Conservation (phyloP, 2,888 invertebrate species). For the Eristalinus sepulchralis region DNA sequence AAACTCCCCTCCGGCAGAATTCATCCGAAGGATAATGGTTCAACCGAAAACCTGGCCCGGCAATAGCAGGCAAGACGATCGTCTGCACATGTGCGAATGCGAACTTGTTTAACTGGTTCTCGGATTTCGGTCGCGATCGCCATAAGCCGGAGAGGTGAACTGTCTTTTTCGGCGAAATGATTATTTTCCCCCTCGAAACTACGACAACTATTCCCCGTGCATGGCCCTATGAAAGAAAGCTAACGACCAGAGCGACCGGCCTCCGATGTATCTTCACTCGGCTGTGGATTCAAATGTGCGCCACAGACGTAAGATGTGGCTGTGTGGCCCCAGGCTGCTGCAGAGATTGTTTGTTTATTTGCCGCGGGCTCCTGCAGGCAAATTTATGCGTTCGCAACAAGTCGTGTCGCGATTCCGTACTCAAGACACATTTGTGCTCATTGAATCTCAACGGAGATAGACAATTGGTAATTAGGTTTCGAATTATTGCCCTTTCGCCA, state of each 20-base stretch:
- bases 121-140: slow-evolving; percentile 39
- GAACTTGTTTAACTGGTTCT: slow-evolving; percentile 68
- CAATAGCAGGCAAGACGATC: slow-evolving; percentile 25
- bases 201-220: not conserved
- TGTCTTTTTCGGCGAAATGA: slow-evolving; percentile 33
- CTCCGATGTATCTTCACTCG: slow-evolving; percentile 27
- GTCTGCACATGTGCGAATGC: slow-evolving; percentile 65
- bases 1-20: slow-evolving; percentile 5
- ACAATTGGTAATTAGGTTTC: slow-evolving; percentile 66
- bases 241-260: slow-evolving; percentile 21
- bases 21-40: slow-evolving; percentile 29
- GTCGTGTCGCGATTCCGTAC: slow-evolving; percentile 47
- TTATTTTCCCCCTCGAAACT: slow-evolving; percentile 10
- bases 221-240: slow-evolving; percentile 6
- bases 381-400: slow-evolving; percentile 51
- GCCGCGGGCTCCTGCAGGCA: slow-evolving; percentile 28
- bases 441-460: slow-evolving; percentile 46
- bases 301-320: slow-evolving; percentile 35
- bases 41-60: slow-evolving; percentile 23
- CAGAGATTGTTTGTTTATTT: not conserved
- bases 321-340: slow-evolving; percentile 18
- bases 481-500: slow-evolving; percentile 41
- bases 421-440: slow-evolving; percentile 46
- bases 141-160: slow-evolving; percentile 48
- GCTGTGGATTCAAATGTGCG: slow-evolving; percentile 42